Evolutionary conservation across 2,797 vertebrate species (phyloP).

Genomic region (Momotus momota): DNA sequence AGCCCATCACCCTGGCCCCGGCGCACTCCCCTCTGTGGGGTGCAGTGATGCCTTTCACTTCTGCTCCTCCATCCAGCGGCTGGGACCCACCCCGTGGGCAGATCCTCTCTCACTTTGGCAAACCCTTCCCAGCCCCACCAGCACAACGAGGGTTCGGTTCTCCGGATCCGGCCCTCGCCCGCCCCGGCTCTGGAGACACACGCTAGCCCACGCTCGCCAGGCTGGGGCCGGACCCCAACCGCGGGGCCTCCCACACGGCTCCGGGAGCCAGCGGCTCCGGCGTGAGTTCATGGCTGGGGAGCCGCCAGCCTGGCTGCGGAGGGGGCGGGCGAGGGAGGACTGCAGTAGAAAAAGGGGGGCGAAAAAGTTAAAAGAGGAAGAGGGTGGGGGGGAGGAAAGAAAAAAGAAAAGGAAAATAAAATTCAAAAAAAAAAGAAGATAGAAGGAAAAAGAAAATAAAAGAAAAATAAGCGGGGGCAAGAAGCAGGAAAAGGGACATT

Average conservation of each 20-base stretch:
- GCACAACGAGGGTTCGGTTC: fast-evolving
- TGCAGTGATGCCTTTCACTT: background rate
- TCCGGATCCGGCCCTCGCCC: background rate
- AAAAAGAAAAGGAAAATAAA: background rate
- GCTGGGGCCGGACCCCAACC: background rate
- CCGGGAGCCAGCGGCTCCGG: background rate
- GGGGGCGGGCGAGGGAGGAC: background rate
- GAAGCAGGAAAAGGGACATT: too few relatives aligned
- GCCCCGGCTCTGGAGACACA: background rate
- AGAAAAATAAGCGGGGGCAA: background rate
- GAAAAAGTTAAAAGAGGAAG: background rate
- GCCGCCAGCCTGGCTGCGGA: background rate
- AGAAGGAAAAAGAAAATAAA: fast-evolving
- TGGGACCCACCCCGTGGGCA: background rate
- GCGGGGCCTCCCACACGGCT: background rate
- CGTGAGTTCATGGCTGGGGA: slow-evolving; percentile 15
- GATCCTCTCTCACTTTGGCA: background rate
- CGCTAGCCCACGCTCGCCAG: fast-evolving
- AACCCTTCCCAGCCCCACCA: background rate
- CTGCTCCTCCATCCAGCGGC: background rate
- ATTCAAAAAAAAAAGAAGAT: too few relatives aligned
- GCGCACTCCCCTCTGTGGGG: background rate
- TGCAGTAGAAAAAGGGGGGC: background rate
- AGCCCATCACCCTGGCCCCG: background rate
- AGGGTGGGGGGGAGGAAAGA: too few relatives aligned